Base-by-base conservation (phyloP, 92 coral and sea anemone species). In the Paramuricea clavata region DNA sequence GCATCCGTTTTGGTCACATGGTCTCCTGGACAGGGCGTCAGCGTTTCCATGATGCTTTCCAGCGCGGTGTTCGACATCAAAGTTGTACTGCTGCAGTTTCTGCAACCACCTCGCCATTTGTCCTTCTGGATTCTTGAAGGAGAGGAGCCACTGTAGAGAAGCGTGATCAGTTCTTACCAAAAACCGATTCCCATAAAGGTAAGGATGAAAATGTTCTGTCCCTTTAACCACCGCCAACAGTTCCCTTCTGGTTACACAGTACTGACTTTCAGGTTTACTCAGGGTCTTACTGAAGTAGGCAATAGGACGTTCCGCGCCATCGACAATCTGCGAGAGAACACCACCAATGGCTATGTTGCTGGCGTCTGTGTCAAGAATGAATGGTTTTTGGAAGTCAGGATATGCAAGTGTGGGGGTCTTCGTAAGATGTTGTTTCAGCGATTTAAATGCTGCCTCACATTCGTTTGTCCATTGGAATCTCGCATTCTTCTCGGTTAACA, bases 371-470 rank as follows among this genome's bases (percentile, higher is more conserved):
- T n/a, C n/a, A n/a, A n/a, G n/a, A n/a, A n/a, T n/a, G n/a, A n/a
- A 25, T 19, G 69, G 30, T 25, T 30, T 15, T 10, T 17, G 30
- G 35, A 85, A 50, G 32, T 32, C 79, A 21, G 90, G 90, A 7
- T 54, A 79, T 4, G 84, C 83, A 25, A 80, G 87, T 0, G 85
- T 32, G 4, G 90, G 90, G 10, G 87, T 69, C 28, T 16, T 68
- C 23, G 33, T 34, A 69, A 80, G 69, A 25, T 5, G 7, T 5
- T 30, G 8, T 67, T 79, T 70, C 7, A 79, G 65, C 15, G 34
- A 32, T 27, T 35, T 17, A 26, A 89, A 77, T 49, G 89, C 85
- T 16, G 52, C 82, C 16, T 86, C 36, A 35, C 87, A 60, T 30
- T 74, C 70, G 4, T 44, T 76, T 11, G 87, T 79, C 90, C 84